Conservation (phyloP, 1,140 invertebrate species). For the Papilio dardanus region DNA sequence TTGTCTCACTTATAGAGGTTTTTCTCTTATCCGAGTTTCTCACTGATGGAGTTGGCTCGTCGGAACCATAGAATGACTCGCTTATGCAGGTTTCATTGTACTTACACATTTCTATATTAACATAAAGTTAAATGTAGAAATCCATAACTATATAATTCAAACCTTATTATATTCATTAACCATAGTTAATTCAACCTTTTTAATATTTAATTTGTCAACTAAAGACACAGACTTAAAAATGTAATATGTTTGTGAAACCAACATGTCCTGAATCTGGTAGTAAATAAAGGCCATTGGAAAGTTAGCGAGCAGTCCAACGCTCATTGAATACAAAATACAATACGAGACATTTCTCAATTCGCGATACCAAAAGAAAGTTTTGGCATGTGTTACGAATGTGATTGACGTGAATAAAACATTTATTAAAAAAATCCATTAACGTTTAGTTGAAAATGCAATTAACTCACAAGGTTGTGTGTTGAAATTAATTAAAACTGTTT, state of each 20-base stretch:
- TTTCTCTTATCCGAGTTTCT: no score
- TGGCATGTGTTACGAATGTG: conserved; percentile 13
- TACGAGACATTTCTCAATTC: conserved; percentile 59
- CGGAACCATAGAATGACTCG: no score
- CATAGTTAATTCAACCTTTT: not conserved
- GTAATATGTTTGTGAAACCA: conserved; percentile 39
- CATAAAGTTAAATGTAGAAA: no score
- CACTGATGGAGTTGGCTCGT: no score
- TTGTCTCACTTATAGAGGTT: no score
- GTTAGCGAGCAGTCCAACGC: conserved; percentile 54
- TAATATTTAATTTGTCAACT: not conserved
- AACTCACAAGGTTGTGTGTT: not conserved
- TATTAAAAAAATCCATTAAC: not conserved
- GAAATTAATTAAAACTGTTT: not conserved
- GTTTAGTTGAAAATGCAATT: not conserved
- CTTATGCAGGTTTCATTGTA: no score
- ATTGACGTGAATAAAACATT: not conserved
- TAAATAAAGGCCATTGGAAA: conserved; percentile 76
- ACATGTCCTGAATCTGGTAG: conserved; percentile 56
- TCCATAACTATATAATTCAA: no score
- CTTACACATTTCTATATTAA: no score
- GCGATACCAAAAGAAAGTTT: conserved; percentile 35
- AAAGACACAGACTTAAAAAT: conserved; percentile 3
- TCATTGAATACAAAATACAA: conserved; percentile 77
- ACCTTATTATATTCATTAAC: no score